Conservation (phyloP, 2,113 vertebrate genomes). For the Paramormyrops kingsleyae region DNA sequence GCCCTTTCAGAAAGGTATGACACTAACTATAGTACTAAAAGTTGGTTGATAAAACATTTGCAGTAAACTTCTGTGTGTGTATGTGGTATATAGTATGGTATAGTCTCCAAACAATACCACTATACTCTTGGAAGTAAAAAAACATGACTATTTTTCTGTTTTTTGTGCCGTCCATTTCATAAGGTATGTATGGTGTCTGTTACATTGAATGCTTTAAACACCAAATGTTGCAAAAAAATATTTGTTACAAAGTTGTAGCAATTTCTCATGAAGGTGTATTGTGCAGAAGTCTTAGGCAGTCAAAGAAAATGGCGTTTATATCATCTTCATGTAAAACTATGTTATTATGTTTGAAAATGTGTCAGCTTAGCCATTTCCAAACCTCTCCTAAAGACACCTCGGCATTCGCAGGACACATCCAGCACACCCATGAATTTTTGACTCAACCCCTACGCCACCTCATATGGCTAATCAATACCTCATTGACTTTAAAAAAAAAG, state of each 20-base stretch:
- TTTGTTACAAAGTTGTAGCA: neutral
- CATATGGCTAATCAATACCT: neutral
- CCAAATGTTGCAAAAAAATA: neutral
- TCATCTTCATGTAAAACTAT: neutral
- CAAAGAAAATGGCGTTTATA: neutral
- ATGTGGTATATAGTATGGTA: neutral
- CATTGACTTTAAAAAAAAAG: neutral
- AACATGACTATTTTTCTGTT: neutral
- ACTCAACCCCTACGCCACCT: neutral
- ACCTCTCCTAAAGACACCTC: neutral
- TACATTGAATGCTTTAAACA: neutral
- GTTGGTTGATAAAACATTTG: neutral
- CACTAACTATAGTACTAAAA: neutral
- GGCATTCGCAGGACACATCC: neutral
- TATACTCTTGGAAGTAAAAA: neutral
- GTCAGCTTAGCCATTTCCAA: neutral
- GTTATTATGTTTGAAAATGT: neutral
- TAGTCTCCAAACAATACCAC: neutral
- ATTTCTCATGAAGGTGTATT: neutral
- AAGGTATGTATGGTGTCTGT: neutral
- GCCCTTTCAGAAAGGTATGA: neutral
- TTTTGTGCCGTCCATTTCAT: neutral
- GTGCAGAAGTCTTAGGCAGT: neutral
- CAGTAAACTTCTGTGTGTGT: neutral
- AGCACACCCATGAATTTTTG: neutral